Percentiles rank a stretch among this genome's conserved stretches.
Conservation (phyloP, 2,888 invertebrate species). For the Xylophagus ater region DNA sequence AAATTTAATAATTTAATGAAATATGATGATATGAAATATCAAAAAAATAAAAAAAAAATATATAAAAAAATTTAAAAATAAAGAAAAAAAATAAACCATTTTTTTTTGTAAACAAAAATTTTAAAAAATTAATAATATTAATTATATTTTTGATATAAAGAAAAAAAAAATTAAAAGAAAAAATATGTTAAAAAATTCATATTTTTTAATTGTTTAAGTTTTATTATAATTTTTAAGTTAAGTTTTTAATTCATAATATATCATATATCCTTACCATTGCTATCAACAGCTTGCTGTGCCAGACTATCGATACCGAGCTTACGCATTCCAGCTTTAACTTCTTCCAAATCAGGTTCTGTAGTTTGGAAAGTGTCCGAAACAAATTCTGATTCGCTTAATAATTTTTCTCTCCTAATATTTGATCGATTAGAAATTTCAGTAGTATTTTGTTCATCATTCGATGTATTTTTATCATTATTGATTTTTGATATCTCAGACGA, state of each 20-base stretch:
- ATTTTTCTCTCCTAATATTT: not conserved
- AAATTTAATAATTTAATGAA: too few species aligned
- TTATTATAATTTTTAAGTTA: too few species aligned
- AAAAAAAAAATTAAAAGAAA: conserved; percentile 16
- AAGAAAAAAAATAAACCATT: too few species aligned
- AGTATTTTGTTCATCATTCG: not conserved
- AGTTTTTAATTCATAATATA: too few species aligned
- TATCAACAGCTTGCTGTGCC: conserved; percentile 41
- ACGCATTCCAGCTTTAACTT: conserved; percentile 64
- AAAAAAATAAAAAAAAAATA: too few species aligned
- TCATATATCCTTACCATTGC: conserved; percentile 45
- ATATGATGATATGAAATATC: too few species aligned
- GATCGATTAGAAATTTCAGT: not conserved
- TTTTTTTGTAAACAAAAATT: too few species aligned
- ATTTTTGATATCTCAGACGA: not conserved
- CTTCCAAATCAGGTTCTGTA: conserved; percentile 53
- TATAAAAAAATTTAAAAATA: too few species aligned
- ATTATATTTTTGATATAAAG: conserved; percentile 21
- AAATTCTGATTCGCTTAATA: conserved; percentile 52
- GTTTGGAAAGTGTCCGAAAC: conserved; percentile 64
- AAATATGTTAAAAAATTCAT: conserved; percentile 2
- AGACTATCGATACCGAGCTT: conserved; percentile 53
- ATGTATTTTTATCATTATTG: not conserved
- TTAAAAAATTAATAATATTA: too few species aligned
- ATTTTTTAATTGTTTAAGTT: conserved; percentile 14